Percentiles rank a stretch among this genome's conserved stretches.
phyloP scores from a whole-genome alignment of 1,140 invertebrate genomes.

The Bombus haemorrhoidalis region DNA sequence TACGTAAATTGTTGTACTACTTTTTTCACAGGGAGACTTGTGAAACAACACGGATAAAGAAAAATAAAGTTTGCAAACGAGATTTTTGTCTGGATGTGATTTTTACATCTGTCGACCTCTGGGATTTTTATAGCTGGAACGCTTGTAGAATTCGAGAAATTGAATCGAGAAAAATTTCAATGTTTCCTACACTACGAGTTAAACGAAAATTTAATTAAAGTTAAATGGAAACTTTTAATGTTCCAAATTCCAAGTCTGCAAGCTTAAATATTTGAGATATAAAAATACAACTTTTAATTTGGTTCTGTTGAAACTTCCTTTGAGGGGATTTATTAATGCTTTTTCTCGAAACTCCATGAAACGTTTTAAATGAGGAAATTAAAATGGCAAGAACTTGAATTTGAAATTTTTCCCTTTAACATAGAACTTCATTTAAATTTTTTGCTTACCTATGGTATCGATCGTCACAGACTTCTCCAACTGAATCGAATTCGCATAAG shows the following conservation, averaged over 20 bases:
- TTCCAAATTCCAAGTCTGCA: not conserved
- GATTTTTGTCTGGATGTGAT: not conserved
- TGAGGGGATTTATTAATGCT: too few species aligned
- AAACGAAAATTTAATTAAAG: not conserved
- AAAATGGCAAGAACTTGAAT: too few species aligned
- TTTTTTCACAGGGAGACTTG: too few species aligned
- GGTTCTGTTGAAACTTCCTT: not conserved
- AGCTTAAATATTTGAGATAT: not conserved
- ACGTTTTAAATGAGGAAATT: not conserved
- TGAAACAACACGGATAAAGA: not conserved
- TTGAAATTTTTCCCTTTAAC: not conserved
- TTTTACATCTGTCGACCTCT: too few species aligned
- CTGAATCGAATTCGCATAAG: constrained; percentile 87
- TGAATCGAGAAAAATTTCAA: not conserved
- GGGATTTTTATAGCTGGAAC: not conserved
- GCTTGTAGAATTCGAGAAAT: too few species aligned
- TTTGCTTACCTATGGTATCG: constrained; percentile 87
- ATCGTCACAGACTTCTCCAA: constrained; percentile 87
- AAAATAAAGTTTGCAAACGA: not conserved
- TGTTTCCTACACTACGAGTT: not conserved
- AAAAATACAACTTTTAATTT: not conserved
- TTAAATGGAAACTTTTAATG: not conserved
- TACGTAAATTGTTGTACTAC: too few species aligned
- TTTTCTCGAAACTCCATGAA: not conserved
- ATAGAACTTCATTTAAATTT: not conserved